Evolutionary conservation across 2,113 vertebrate genomes (phyloP).

Genomic region (Gracilinanus agilis): DNA sequence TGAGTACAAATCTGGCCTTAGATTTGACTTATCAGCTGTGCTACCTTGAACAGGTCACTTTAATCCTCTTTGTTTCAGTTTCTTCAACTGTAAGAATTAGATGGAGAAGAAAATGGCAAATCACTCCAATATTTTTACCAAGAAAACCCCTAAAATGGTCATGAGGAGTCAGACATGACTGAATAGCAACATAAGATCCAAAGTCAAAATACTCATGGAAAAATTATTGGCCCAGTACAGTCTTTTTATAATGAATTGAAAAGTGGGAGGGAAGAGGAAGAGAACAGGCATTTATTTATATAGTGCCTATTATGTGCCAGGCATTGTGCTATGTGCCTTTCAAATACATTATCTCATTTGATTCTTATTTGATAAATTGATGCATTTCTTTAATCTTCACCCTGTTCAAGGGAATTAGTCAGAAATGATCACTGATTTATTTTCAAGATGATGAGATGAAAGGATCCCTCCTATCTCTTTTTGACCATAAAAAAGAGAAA

Average conservation of each 20-base stretch:
- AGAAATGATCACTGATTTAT: constrained; percentile 10
- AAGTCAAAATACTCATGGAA: background rate
- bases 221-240: background rate
- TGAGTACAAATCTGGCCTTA: no score
- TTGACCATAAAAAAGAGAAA: background rate
- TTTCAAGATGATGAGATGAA: constrained; percentile 33
- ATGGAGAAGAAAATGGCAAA: no score
- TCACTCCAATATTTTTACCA: no score
- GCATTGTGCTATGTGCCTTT: background rate
- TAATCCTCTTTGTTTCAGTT: no score
- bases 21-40: no score
- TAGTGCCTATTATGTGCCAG: background rate
- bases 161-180: no score
- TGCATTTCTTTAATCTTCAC: background rate
- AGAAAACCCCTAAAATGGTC: no score
- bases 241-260: background rate
- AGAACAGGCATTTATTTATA: background rate
- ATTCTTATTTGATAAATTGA: background rate
- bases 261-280: background rate
- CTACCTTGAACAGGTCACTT: no score
- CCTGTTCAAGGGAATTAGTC: background rate
- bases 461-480: constrained; percentile 27
- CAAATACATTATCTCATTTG: background rate
- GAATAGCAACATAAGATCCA: no score
- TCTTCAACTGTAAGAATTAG: no score